Percentiles rank a stretch among this genome's conserved stretches.
These are phyloP conservation scores for Pygocentrus nattereri DNA, from an alignment of 2,797 vertebrate species.

Conservation along the genomic window DNA sequence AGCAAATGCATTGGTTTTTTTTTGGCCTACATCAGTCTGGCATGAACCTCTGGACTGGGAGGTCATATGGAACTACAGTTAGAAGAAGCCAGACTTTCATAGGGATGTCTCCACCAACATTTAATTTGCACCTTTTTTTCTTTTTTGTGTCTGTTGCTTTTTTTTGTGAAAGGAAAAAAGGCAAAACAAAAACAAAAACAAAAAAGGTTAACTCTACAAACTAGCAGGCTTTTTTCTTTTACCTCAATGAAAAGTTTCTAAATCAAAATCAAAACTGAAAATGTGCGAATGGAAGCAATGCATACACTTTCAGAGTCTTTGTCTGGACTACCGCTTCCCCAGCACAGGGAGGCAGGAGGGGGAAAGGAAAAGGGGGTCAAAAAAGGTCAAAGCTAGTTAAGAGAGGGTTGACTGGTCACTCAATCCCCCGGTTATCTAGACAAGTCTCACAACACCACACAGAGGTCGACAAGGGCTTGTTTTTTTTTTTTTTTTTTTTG, in stretches of 20 bases:
- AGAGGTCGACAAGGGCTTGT: conserved; percentile 39
- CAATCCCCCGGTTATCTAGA: conserved; percentile 24
- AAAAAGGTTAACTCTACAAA: conserved; percentile 75
- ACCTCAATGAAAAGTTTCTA: conserved; percentile 65
- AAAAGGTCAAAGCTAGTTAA: conserved; percentile 16
- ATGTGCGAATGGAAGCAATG: conserved; percentile 71
- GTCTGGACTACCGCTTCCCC: conserved; percentile 40
- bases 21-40: conserved; percentile 1
- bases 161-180: conserved; percentile 70
- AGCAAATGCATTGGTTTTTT: not conserved
- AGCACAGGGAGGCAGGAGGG: not conserved
- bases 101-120: conserved; percentile 73
- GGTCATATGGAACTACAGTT: conserved; percentile 25
- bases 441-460: conserved; percentile 54
- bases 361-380: conserved; percentile 2
- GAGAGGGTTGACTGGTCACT: conserved; percentile 12
- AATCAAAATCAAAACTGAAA: conserved; percentile 66
- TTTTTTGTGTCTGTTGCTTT: conserved; percentile 58
- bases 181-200: conserved; percentile 48
- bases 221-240: conserved; percentile 61
- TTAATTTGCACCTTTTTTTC: conserved; percentile 73
- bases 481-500: not conserved
- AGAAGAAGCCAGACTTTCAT: conserved; percentile 60
- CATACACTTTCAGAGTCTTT: conserved; percentile 67
- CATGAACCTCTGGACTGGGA: conserved; percentile 1